Evolutionary conservation across 2,888 invertebrate species (phyloP), one percentile per base, ranked within the genome.

Genomic region (Tetanocera ferruginea): DNA sequence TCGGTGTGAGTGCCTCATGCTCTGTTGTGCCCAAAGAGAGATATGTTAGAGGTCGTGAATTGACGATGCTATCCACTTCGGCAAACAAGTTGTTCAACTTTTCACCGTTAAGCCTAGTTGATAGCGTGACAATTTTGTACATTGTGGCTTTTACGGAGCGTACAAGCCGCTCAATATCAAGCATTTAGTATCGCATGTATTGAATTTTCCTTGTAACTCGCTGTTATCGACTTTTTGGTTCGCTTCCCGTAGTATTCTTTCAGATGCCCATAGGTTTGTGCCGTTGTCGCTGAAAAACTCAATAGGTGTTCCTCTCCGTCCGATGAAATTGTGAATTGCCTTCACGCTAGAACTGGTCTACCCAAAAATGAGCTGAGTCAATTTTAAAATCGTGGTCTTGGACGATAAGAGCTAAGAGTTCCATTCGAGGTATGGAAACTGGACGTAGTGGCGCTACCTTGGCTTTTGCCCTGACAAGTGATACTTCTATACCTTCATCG

Each of bases 1-100:
- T 87, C 2, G 85, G 86, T 0, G 86, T 87, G 9, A 86, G 76
- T 0, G 83, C 82, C 71, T 86, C 85, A n/a, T 82, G 78, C n/a
- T 85, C 83, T 3, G 78, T 70, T 2, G 80, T 69, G 19, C 79
- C 82, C 19, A 81, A 9, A 14, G 81, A 78, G 28, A 82, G 34
- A 19, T 79, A 81, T 0, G 79, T 81, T 9, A 82, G 79, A 34
- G 79, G 79, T 25, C 81, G 71, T 25, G 69, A 55, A 71, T 80
- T 81, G 2, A 80, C 17, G 37, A 80, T 79, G 51, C 60, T 78
- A 66, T 82, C 78, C 5, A 80, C 79, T 60, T 80, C 76, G 9
- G 79, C 14, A 14, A 81, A 73, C 52, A 80, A 19, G 51, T 62
- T 75, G 70, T 70, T 49, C n/a, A 70, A 17, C 23, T 49, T 77